Evolutionary conservation across 2,888 invertebrate genomes (phyloP).

Genomic region (Deilephila elpenor): DNA sequence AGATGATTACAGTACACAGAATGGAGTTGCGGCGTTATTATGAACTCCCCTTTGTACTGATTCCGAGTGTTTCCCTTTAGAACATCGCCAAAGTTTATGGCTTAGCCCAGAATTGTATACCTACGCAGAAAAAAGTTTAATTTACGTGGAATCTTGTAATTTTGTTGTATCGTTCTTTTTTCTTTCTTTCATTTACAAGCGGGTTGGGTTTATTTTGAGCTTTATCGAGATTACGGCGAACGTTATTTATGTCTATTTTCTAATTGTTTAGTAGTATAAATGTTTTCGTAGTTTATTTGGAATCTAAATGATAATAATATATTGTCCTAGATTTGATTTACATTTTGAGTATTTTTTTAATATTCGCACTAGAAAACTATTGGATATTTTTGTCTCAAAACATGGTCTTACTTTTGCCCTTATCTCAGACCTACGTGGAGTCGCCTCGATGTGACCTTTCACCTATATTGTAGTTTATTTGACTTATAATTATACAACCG

Average conservation of each 20-base stretch:
- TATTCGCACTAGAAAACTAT: no score
- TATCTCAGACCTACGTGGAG: no score
- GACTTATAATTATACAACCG: no score
- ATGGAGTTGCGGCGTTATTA: constrained; percentile 80
- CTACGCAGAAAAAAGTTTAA: constrained; percentile 65
- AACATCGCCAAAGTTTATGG: constrained; percentile 67
- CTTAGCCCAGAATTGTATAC: constrained; percentile 61
- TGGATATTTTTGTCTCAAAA: no score
- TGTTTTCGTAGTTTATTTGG: no score
- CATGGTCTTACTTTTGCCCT: no score
- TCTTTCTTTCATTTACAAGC: constrained; percentile 16
- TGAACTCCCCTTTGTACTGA: constrained; percentile 78
- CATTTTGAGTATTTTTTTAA: no score
- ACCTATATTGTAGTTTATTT: no score
- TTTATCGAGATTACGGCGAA: constrained; percentile 4
- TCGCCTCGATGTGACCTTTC: no score
- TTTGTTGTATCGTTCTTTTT: constrained; percentile 60
- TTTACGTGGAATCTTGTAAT: constrained; percentile 67
- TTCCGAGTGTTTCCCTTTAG: constrained; percentile 74
- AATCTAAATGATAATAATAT: no score
- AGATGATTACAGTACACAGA: constrained; percentile 82
- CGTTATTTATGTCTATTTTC: background rate
- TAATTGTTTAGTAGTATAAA: background rate
- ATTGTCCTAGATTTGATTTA: no score
- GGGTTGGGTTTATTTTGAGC: constrained; percentile 2